Conservation (phyloP, 2,888 invertebrate species). For the Platerodrilus igneus region DNA sequence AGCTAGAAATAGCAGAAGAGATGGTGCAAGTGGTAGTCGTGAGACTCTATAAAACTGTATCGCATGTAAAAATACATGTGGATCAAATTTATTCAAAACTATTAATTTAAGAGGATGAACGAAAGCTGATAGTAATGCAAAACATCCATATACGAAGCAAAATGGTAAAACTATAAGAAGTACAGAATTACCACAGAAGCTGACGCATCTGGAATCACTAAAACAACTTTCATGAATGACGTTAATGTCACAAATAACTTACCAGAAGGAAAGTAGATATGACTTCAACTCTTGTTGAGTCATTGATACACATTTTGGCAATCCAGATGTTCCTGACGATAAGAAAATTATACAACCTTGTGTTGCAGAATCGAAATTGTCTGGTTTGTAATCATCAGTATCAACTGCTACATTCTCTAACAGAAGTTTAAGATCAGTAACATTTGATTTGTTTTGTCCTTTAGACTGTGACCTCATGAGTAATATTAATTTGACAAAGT, state of each 20-base stretch:
- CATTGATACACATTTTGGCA: conserved; percentile 73
- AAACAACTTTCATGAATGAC: too few relatives aligned
- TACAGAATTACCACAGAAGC: too few relatives aligned
- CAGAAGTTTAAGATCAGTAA: not conserved
- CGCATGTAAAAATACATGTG: conserved; percentile 60
- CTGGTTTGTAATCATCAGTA: conserved; percentile 43
- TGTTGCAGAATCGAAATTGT: conserved; percentile 48
- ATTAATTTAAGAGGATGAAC: conserved; percentile 26
- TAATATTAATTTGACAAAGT: conserved; percentile 17
- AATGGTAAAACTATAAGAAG: too few relatives aligned
- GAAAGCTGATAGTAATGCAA: too few relatives aligned
- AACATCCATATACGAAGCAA: too few relatives aligned
- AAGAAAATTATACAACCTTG: conserved; percentile 63
- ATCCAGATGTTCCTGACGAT: conserved; percentile 76
- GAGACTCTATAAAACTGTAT: conserved; percentile 64
- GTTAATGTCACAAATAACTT: too few relatives aligned
- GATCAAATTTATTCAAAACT: conserved; percentile 61
- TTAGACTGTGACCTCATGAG: not conserved
- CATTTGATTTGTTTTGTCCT: conserved; percentile 33
- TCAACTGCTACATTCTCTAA: not conserved
- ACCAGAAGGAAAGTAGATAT: too few relatives aligned
- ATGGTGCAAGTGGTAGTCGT: conserved; percentile 69
- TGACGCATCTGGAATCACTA: too few relatives aligned
- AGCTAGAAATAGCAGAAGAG: conserved; percentile 72
- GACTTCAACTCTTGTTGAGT: conserved; percentile 65